Evolutionary conservation across 2,888 invertebrate genomes (phyloP), one percentile per base, ranked within the genome.

Genomic region (Anoplius nigerrimus): DNA sequence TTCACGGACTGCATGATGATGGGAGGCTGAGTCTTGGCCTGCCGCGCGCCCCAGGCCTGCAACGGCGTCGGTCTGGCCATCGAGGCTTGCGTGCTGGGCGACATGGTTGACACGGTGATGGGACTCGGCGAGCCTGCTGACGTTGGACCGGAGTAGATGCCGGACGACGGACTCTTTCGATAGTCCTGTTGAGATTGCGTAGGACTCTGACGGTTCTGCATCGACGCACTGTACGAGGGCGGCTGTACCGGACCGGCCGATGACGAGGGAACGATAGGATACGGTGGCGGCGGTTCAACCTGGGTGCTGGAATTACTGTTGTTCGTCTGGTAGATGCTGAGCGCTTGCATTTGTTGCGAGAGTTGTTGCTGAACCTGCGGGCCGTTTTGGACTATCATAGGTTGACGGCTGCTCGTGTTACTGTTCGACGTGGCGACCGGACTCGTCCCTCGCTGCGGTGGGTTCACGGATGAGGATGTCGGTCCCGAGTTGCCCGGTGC

Each of bases 1-100:
- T 97, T 97, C 18, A 98, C 98, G 34, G 97, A 96, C 88, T 98
- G 97, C 97, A 98, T 98, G 74, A 98, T 97, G 76, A 98, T 96
- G 6, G 97, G 97, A 57, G 97, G 95, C 84, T 97, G 97, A 20
- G 97, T 94, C 84, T 95, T 95, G 46, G 96, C 94, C 88, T 97
- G 97, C 58, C 95, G 91, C 63, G 96, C 95, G 65, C 94, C 94
- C 93, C 97, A 95, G 55, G 95, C 94, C 87, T 94, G 94, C 63
- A 95, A 90, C 2, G 97, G 95, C 73, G 95, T 94, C 3, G 96
- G 95, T 75, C 95, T 91, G 51, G 94, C 92, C 92, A 94, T 92
- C 8, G 92, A 91, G 48, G 92, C 90, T 59, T 93, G 90, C 4
- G 91, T 89, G 59, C 92, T 91, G 58, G 93, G 92, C 34, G 93